Conservation (phyloP, 2,113 vertebrate genomes). For the Daubentonia madagascariensis region DNA sequence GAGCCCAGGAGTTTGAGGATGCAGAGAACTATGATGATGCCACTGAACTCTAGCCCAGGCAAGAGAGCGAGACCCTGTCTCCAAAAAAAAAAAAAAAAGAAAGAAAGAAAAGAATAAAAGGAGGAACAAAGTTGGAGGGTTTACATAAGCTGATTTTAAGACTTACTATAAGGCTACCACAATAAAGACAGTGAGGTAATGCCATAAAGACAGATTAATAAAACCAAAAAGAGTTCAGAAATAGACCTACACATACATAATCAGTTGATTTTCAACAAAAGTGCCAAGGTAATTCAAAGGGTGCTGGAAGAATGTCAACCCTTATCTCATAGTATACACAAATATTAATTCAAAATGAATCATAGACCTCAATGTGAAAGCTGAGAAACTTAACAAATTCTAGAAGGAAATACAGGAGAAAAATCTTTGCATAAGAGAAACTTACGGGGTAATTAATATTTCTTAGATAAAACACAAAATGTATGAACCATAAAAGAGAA, state of each 20-base stretch:
- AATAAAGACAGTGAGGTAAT: neutral
- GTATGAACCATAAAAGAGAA: neutral
- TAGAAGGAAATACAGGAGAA: neutral
- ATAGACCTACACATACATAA: neutral
- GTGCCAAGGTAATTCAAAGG: neutral
- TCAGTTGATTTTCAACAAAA: neutral
- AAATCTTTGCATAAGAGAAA: neutral
- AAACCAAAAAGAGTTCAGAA: neutral
- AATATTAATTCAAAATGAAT: constrained; percentile 2
- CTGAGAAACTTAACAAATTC: neutral
- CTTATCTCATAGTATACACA: neutral
- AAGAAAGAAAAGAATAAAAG: neutral
- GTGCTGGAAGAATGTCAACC: neutral
- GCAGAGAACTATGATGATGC: neutral
- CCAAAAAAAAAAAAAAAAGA: neutral
- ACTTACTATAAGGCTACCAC: neutral
- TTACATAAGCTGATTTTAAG: neutral
- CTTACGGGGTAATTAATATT: neutral
- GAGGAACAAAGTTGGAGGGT: neutral
- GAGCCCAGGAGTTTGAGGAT: no score
- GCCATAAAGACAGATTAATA: neutral
- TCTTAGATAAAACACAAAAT: neutral
- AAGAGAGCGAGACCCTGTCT: no score
- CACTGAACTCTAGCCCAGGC: neutral
- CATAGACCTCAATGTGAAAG: neutral